Evolutionary conservation across 2,888 invertebrate genomes (phyloP), one percentile per base, ranked within the genome.

Genomic region (Drosophila atripex): DNA sequence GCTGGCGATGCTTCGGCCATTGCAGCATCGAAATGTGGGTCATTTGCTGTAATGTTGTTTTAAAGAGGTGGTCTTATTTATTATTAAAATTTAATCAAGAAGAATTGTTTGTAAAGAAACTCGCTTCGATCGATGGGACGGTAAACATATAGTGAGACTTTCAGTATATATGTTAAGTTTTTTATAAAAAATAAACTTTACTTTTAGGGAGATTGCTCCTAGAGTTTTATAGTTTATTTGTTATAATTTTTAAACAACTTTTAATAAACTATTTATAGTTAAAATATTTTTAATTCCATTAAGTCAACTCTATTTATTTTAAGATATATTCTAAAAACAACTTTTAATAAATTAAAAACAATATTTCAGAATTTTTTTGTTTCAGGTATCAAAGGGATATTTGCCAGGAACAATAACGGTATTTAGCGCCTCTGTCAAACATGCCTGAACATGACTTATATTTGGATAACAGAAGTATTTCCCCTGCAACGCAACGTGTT

Each of bases 401-500:
- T 54, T 21, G 16, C 9, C 9, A 28, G 23, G 2, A 55, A 38
- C 21, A 59, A 60, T 59, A 60, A 38, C 7, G 60, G 60, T 23
- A 59, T 30, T n/a, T 14, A 30, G 1, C 38, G 11, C 41, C 41
- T 18, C 41, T 41, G 3, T 5, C 7, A n/a, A 18, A 41, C 6
- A 9, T 28, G 35, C 35, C 6, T 2, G 16, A 28, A 39, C 2
- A 9, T 28, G n/a, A 35, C 3, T 1, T 9, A 28, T 25, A 18
- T 11, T n/a, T 9, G 7, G 30, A 2, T 23, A 53, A 58, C 54
- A 41, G 21, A 2, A 7, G 3, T 23, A 16, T 28, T 50, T 21
- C 71, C 71, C 71, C 73, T 71, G 73, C 71, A 71, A 71, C 71
- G n/a, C 49, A 50, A 41, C 65, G 46, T 54, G 77, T 39, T 65